phyloP scores from a whole-genome alignment of 2,113 vertebrate species.

The Egretta garzetta region DNA sequence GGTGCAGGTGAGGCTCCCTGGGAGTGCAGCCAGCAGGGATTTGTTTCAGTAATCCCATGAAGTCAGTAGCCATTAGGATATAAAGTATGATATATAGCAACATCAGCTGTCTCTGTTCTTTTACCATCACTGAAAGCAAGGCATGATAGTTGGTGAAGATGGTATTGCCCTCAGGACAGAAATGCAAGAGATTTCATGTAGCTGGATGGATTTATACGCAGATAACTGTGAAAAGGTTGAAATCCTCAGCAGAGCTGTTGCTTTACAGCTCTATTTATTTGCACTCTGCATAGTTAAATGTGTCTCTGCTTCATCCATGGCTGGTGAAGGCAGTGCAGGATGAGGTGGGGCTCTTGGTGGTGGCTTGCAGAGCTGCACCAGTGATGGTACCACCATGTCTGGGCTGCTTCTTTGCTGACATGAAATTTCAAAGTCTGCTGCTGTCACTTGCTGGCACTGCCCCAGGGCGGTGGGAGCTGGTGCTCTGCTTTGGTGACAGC shows the following conservation, averaged over 20 bases:
- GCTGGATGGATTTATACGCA: background rate
- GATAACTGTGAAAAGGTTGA: background rate
- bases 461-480: fast-evolving
- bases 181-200: background rate
- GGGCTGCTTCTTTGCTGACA: background rate
- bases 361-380: too few relatives aligned
- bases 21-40: background rate
- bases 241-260: too few relatives aligned
- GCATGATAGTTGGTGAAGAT: background rate
- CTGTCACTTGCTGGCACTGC: background rate
- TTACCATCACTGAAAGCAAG: background rate
- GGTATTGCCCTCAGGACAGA: background rate
- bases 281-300: fast-evolving
- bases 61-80: fast-evolving
- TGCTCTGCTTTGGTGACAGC: background rate
- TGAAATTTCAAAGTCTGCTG: too few relatives aligned
- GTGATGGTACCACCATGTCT: too few relatives aligned
- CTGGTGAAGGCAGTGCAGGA: background rate
- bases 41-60: too few relatives aligned
- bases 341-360: too few relatives aligned
- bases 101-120: too few relatives aligned
- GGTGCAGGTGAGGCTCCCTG: too few relatives aligned
- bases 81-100: fast-evolving
- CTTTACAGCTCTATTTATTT: background rate
- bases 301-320: background rate